Conservation (phyloP, 2,888 invertebrate genomes). For the Pachliopta kotzebuea region DNA sequence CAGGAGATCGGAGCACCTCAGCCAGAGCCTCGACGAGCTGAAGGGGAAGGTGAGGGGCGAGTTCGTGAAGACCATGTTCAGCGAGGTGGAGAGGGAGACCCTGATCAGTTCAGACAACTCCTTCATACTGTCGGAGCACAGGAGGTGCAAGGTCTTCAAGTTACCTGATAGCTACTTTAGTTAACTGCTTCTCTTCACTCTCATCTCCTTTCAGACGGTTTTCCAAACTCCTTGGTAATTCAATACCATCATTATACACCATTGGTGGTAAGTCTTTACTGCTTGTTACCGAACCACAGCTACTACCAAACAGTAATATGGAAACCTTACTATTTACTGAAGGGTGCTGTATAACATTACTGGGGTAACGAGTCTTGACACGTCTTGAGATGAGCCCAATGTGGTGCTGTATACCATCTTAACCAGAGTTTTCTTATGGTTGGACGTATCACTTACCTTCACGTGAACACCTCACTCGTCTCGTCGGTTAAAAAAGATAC, state of each 20-base stretch:
- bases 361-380: no score
- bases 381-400: no score
- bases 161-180: constrained; percentile 42
- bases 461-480: no score
- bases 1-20: constrained; percentile 42
- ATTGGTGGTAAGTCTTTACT: not conserved
- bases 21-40: constrained; percentile 55
- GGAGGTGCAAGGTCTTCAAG: constrained; percentile 50
- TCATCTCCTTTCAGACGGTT: constrained; percentile 1
- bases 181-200: constrained; percentile 3
- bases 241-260: not conserved
- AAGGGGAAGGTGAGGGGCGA: constrained; percentile 51
- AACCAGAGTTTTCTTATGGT: no score
- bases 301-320: no score
- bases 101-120: constrained; percentile 63
- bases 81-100: constrained; percentile 58
- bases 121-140: constrained; percentile 64
- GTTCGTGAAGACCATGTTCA: constrained; percentile 57
- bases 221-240: not conserved
- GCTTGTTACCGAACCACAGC: no score
- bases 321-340: no score
- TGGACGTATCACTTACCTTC: no score
- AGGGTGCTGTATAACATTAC: no score
- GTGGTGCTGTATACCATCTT: no score
- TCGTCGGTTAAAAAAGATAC: no score